phyloP scores from a whole-genome alignment of 2,797 vertebrate genomes.

The Acrocephalus scirpaceus region DNA sequence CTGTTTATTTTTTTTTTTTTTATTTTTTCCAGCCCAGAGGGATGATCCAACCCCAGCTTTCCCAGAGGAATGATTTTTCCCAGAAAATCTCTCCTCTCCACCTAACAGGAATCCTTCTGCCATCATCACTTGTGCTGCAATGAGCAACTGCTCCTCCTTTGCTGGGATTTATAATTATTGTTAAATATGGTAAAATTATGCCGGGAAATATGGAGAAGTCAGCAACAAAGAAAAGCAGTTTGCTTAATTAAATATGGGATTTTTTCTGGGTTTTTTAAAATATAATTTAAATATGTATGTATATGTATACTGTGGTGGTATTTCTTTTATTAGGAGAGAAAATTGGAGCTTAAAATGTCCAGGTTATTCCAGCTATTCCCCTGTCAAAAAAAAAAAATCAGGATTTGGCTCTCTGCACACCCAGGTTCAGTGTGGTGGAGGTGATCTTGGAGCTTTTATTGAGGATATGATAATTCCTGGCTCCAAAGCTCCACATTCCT shows the following conservation, averaged over 20 bases:
- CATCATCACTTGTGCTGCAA: neutral
- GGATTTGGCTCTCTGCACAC: neutral
- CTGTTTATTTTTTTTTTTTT: neutral
- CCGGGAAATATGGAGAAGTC: neutral
- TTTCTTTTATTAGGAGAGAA: neutral
- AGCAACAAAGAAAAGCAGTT: neutral
- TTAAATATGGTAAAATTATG: neutral
- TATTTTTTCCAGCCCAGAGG: neutral
- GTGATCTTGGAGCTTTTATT: neutral
- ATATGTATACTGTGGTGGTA: fast-evolving
- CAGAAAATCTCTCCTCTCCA: neutral
- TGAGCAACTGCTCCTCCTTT: neutral
- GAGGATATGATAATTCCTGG: neutral
- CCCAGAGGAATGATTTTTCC: neutral
- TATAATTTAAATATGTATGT: neutral
- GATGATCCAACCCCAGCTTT: neutral
- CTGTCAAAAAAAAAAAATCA: too few relatives aligned
- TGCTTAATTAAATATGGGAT: neutral
- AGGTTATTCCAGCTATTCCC: neutral
- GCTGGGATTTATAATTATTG: neutral
- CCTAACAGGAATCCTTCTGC: neutral
- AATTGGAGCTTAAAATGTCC: neutral
- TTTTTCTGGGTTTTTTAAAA: neutral
- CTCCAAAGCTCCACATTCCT: neutral
- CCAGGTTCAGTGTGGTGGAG: neutral